Percentiles rank a stretch among this genome's conserved stretches.
These are phyloP conservation scores for Drosophila fulvimacula DNA, from an alignment of 2,888 invertebrate species.

Conservation along the genomic window DNA sequence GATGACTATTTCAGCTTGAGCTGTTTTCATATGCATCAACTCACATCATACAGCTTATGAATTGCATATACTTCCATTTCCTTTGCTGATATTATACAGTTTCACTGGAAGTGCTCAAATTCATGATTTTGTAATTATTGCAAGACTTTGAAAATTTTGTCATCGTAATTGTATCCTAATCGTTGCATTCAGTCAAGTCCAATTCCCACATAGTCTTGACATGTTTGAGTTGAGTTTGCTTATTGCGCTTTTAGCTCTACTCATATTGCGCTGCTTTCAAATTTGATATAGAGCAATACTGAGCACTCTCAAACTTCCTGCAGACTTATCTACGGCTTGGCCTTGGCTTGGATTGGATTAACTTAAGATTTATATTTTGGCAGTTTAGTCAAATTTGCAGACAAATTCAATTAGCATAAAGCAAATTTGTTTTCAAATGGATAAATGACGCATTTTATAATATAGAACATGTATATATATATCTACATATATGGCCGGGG, in stretches of 20 bases:
- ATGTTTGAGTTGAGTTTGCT: slow-evolving; percentile 15
- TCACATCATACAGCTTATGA: no score
- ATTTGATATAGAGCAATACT: background rate
- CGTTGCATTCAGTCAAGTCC: slow-evolving; percentile 11
- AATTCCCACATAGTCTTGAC: slow-evolving; percentile 67
- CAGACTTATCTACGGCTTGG: slow-evolving; percentile 7
- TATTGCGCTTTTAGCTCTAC: background rate
- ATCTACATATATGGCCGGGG: slow-evolving; percentile 3
- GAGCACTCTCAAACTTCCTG: background rate
- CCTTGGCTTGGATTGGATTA: slow-evolving; percentile 6
- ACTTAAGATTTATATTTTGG: slow-evolving; percentile 1
- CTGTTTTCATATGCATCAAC: no score
- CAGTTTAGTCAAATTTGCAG: slow-evolving; percentile 5
- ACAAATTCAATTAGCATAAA: slow-evolving; percentile 38
- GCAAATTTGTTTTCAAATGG: slow-evolving; percentile 22
- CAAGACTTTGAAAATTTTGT: slow-evolving; percentile 21
- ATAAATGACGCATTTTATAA: slow-evolving; percentile 41
- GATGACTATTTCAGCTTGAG: no score
- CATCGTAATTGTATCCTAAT: slow-evolving; percentile 38
- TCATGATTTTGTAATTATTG: background rate
- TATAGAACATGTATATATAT: background rate
- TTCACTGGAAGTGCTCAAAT: background rate
- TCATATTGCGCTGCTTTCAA: background rate
- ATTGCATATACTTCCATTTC: background rate
- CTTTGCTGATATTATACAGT: background rate